Evolutionary conservation across 2,113 vertebrate species (phyloP), one percentile per base, ranked within the genome.

Genomic region (Plotosus lineatus): DNA sequence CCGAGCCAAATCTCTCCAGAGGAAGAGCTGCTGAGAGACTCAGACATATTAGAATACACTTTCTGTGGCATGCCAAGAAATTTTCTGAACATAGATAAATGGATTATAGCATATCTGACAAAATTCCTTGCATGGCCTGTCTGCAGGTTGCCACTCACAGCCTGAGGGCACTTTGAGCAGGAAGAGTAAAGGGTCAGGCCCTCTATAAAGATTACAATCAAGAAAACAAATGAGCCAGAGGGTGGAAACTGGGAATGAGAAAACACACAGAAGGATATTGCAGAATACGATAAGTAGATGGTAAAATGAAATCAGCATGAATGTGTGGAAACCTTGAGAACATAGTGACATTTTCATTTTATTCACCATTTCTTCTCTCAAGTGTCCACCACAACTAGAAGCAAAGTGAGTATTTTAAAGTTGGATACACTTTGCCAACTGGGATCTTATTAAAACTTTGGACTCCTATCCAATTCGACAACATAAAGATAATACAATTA

Each of bases 191-290:
- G 40, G 75, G n/a, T 48, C 75, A 60, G 56, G 46, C 31, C 33
- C 40, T 63, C 26, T 17, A n/a, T 40, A 48, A 4, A 61, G 68
- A 40, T 61, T 74, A 51, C 6, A 72, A 53, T 63, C 38, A 36
- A 28, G 48, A 46, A 74, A 26, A 74, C 44, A 53, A 78, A 72
- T 66, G 36, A 58, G 55, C 46, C 19, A 81, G 46, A 44, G 26
- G 26, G 42, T 61, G n/a, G 3, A 63, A 72, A 26, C 21, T 31
- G 40, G 42, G 31, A 61, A 42, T 68, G 50, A 69, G 36, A 44
- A 42, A 79, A 55, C 38, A 40, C 65, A 11, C 63, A 69, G 17
- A 42, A 56, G 15, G 15, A 28, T n/a, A n/a, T 0, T 31, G 38
- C 14, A 23, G 21, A 17, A 36, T 23, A 50, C 11, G 7, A 46